Evolutionary conservation across 1,140 invertebrate species (phyloP).

Genomic region (Drosophila seguyi): DNA sequence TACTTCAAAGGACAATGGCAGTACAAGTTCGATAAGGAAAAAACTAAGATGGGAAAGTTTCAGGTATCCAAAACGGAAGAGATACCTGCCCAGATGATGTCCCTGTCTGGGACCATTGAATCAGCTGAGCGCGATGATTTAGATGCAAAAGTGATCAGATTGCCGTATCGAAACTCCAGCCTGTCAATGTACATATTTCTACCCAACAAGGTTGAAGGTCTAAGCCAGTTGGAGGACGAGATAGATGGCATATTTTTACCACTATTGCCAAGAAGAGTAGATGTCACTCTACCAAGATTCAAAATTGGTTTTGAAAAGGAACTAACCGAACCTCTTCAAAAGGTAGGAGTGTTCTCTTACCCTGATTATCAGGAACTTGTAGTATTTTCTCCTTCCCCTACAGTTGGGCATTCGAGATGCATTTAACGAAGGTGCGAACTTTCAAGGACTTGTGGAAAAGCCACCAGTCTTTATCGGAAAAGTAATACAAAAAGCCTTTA

Average conservation of each 20-base stretch:
- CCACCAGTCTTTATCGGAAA: accelerated
- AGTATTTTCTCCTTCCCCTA: not conserved
- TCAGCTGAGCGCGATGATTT: not conserved
- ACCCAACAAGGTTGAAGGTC: not conserved
- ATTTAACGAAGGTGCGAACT: not conserved
- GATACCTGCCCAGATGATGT: not conserved
- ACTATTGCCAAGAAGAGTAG: not conserved
- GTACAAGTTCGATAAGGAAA: not conserved
- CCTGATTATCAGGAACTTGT: not conserved
- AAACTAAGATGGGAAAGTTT: not conserved
- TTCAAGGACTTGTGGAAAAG: not conserved
- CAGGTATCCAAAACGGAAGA: not conserved
- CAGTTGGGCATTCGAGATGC: not conserved
- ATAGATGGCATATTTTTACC: not conserved
- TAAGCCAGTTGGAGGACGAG: not conserved
- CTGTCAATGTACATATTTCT: not conserved
- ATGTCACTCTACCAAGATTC: not conserved
- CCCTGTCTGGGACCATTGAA: accelerated
- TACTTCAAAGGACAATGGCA: not conserved
- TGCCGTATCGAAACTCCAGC: not conserved
- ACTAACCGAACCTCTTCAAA: not conserved
- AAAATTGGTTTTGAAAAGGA: not conserved
- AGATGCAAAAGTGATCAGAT: not conserved
- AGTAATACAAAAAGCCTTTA: not conserved
- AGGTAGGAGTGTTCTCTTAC: not conserved